phyloP scores from a whole-genome alignment of 2,797 vertebrate species.

The Manis javanica region DNA sequence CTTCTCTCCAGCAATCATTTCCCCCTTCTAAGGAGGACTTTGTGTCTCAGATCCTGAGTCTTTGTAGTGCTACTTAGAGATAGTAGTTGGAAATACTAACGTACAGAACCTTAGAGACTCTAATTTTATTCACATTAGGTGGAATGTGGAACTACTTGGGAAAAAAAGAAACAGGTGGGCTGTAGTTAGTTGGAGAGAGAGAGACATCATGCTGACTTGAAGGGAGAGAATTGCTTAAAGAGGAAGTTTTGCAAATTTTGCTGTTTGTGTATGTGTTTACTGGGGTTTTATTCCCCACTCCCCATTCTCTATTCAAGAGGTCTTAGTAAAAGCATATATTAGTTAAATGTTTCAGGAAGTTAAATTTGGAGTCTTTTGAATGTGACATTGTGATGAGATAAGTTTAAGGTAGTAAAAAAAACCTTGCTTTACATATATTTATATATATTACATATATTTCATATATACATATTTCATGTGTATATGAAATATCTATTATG shows the following conservation, averaged over 20 bases:
- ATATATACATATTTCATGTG: background rate
- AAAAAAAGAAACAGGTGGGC: background rate
- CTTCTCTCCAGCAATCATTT: background rate
- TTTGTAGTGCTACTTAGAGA: background rate
- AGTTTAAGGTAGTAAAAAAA: slow-evolving; percentile 15
- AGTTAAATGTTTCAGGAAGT: slow-evolving; percentile 3
- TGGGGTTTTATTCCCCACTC: background rate
- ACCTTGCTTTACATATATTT: background rate
- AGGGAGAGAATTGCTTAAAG: slow-evolving; percentile 29
- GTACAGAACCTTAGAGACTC: slow-evolving; percentile 10
- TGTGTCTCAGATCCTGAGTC: slow-evolving; percentile 7
- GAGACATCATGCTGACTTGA: background rate
- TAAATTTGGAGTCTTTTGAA: slow-evolving; percentile 46
- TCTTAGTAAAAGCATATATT: slow-evolving; percentile 25
- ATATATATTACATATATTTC: background rate
- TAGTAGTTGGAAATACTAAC: background rate
- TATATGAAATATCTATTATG: background rate
- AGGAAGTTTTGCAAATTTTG: background rate
- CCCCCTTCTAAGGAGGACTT: background rate
- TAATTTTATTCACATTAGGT: background rate
- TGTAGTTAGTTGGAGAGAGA: background rate
- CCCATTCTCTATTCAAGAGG: background rate
- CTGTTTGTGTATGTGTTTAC: background rate
- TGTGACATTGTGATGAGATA: slow-evolving; percentile 17
- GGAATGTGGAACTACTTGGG: background rate